These are phyloP conservation scores for Carollia perspicillata DNA, from an alignment of 2,113 vertebrate species.

Conservation along the genomic window DNA sequence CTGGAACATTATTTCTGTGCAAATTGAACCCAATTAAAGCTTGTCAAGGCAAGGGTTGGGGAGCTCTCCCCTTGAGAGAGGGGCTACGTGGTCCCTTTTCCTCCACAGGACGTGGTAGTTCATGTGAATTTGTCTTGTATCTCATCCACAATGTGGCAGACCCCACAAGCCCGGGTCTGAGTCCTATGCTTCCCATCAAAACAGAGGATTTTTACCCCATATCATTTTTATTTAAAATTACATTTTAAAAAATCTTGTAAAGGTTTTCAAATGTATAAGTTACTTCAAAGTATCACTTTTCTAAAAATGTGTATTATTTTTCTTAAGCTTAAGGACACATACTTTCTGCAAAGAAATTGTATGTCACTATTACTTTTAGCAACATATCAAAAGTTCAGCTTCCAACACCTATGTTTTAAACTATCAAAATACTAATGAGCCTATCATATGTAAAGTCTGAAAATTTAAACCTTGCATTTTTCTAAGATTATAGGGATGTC, in stretches of 20 bases:
- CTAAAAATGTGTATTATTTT: neutral
- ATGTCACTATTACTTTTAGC: neutral
- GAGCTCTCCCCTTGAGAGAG: no score
- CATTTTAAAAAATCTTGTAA: neutral
- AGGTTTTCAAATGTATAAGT: neutral
- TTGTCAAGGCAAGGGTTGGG: no score
- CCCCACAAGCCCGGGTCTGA: neutral
- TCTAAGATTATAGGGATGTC: neutral
- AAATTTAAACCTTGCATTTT: neutral
- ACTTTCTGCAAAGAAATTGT: neutral
- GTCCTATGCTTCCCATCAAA: neutral
- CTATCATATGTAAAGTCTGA: neutral
- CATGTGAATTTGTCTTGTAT: no score
- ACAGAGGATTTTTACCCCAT: neutral
- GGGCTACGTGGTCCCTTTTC: no score
- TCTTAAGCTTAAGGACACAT: neutral
- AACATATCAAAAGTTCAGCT: neutral
- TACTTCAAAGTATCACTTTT: neutral
- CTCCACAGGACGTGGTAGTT: no score
- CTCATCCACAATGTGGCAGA: no score
- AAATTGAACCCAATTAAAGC: no score
- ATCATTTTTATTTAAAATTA: constrained; percentile 7
- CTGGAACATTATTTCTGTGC: no score
- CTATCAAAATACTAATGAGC: neutral
- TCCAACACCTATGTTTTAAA: neutral